These are phyloP conservation scores for Ridgeia piscesae DNA, from an alignment of 1,140 invertebrate genomes.

Conservation along the genomic window DNA sequence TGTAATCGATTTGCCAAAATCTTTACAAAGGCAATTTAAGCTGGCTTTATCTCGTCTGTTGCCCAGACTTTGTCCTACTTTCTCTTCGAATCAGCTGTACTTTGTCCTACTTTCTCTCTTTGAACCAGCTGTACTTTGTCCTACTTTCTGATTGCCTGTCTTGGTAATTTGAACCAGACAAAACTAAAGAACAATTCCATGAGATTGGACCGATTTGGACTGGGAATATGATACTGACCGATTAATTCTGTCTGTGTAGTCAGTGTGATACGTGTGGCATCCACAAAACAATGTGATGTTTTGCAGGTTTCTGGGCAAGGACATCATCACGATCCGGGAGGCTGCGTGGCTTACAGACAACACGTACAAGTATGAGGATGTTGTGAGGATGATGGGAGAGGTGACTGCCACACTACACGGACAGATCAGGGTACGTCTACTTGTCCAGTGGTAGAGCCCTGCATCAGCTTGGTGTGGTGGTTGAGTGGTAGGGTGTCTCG, in stretches of 20 bases:
- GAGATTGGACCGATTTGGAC: too few relatives aligned
- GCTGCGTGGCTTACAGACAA: slow-evolving; percentile 57
- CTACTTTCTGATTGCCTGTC: neutral
- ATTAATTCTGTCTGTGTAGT: neutral
- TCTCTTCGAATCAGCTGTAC: neutral
- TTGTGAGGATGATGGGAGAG: slow-evolving; percentile 57
- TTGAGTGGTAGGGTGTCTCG: too few relatives aligned
- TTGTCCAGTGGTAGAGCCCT: neutral
- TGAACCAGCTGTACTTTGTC: neutral
- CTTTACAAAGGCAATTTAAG: too few relatives aligned
- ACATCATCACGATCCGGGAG: slow-evolving; percentile 56
- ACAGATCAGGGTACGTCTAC: slow-evolving; percentile 41
- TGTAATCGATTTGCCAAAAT: neutral
- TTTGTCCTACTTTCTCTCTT: neutral
- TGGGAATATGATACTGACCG: too few relatives aligned
- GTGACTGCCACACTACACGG: slow-evolving; percentile 50
- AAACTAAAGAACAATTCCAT: too few relatives aligned
- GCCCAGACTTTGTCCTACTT: too few relatives aligned
- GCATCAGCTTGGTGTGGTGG: too few relatives aligned
- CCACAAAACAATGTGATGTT: neutral
- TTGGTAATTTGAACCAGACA: too few relatives aligned
- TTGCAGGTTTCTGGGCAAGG: slow-evolving; percentile 51
- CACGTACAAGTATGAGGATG: slow-evolving; percentile 57
- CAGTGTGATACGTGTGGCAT: neutral
- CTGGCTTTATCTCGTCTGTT: neutral